These are phyloP conservation scores for Cremastinae sp. DNA, from an alignment of 2,888 invertebrate genomes.

Conservation along the genomic window DNA sequence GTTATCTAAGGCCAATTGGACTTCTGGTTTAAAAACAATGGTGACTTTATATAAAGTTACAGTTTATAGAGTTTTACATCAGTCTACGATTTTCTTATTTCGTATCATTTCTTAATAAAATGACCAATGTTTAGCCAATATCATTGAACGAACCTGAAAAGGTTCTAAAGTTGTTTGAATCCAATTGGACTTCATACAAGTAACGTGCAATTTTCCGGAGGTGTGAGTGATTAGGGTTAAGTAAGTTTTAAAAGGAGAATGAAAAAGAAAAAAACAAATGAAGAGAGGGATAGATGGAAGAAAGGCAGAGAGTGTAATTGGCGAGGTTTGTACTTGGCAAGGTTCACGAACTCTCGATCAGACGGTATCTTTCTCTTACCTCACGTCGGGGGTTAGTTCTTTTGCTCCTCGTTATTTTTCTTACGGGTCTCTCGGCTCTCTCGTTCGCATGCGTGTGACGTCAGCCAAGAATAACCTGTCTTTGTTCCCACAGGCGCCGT, in stretches of 20 bases:
- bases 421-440: conserved; percentile 55
- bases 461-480: conserved; percentile 76
- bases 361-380: conserved; percentile 52
- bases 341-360: conserved; percentile 58
- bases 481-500: conserved; percentile 77
- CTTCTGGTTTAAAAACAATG: too few relatives aligned
- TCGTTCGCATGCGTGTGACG: conserved; percentile 68
- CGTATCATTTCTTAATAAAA: too few relatives aligned
- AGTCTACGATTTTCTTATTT: too few relatives aligned
- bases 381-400: conserved; percentile 37
- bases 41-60: too few relatives aligned
- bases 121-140: too few relatives aligned
- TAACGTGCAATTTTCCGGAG: too few relatives aligned
- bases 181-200: too few relatives aligned
- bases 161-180: too few relatives aligned
- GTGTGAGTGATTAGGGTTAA: too few relatives aligned
- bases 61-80: too few relatives aligned
- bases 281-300: conserved; percentile 5
- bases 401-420: conserved; percentile 41
- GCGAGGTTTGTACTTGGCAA: conserved; percentile 30
- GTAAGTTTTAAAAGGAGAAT: neutral
- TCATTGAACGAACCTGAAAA: too few relatives aligned
- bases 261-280: neutral
- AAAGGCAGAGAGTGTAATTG: conserved; percentile 3
- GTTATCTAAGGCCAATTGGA: too few relatives aligned